A percentile compares a stretch with the other conserved stretches of the same genome.
These are phyloP conservation scores for Mongoloraphidia duomilia DNA, from an alignment of 2,888 invertebrate genomes.

Conservation along the genomic window DNA sequence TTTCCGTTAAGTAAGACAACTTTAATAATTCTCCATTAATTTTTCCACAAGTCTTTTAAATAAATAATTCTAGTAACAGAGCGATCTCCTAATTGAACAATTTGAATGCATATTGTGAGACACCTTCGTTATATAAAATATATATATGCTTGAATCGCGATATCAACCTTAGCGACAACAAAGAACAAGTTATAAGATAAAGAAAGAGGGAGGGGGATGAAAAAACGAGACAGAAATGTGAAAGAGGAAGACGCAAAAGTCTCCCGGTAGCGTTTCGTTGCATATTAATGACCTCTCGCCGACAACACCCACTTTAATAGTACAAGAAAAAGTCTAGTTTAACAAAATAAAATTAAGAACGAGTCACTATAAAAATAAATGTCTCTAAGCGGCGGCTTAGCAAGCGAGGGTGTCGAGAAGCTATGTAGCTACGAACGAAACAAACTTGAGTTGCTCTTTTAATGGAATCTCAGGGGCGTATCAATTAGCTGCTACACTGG, in stretches of 20 bases:
- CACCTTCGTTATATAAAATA: no score
- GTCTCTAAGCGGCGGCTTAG: slow-evolving; percentile 19
- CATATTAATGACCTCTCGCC: slow-evolving; percentile 16
- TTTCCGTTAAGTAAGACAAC: no score
- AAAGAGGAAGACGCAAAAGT: no score
- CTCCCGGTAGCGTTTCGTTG: slow-evolving; percentile 9
- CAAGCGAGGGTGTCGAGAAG: neutral
- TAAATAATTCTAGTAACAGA: no score
- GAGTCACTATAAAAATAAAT: slow-evolving; percentile 24
- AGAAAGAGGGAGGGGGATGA: neutral
- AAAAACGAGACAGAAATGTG: no score
- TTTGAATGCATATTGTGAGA: slow-evolving; percentile 9
- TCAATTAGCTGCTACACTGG: slow-evolving; percentile 25
- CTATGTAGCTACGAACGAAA: no score
- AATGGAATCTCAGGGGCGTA: slow-evolving; percentile 26
- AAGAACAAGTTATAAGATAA: neutral
- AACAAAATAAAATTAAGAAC: slow-evolving; percentile 22
- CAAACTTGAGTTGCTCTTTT: slow-evolving; percentile 13
- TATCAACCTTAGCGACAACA: no score
- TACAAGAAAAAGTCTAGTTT: slow-evolving; percentile 19
- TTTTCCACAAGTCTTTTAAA: no score
- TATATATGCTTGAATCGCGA: no score
- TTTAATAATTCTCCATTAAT: no score
- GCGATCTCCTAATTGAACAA: slow-evolving; percentile 6
- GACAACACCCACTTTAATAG: slow-evolving; percentile 13